Evolutionary conservation across 2,113 vertebrate genomes (phyloP), one percentile per base, ranked within the genome.

Genomic region (Emydura subglobosa): DNA sequence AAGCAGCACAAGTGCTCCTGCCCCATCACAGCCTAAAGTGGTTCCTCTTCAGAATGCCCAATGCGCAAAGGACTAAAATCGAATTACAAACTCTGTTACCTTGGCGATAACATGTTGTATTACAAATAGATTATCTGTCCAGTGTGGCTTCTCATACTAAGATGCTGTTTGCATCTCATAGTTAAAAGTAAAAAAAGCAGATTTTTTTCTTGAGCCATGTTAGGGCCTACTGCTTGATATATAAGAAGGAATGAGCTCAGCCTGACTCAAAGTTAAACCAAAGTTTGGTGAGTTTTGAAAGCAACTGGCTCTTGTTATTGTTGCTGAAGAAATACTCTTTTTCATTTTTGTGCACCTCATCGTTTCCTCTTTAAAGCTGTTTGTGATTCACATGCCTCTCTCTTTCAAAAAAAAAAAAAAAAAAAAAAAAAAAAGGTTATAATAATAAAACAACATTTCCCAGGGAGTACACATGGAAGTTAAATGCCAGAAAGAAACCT

Each of bases 321-420:
- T 31, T 89, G 39, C 29, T 89, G 55, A 89, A 94, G 1, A 72
- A 96, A 80, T 86, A 53, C 6, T 85, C 47, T 94, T 94, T 82
- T 79, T 91, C 39, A 42, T 79, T 93, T 91, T 50, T 86, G 29
- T 79, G n/a, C 10, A 54, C n/a, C 10, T 91, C 54, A 72, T 42
- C 39, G 79, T 74, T 91, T 44, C 16, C 42, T 3, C 83, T 44
- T 55, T 87, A 39, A 88, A 82, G 68, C 8, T 76, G 12, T 72
- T 57, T 93, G 31, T 10, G 2, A 91, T 88, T 89, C 79, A 86
- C 79, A 21, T 59, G 31, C 10, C 14, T 16, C n/a, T 86, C 24
- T 39, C 39, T 39, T 3, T 39, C 39, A 3, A 3, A 39, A 39
- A 39, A 39, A 39, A 87, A 95, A 88, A 47, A 47, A 47, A 8